These are phyloP conservation scores for Aphelenchoides avenae DNA, from an alignment of 1,140 invertebrate species.

Conservation along the genomic window DNA sequence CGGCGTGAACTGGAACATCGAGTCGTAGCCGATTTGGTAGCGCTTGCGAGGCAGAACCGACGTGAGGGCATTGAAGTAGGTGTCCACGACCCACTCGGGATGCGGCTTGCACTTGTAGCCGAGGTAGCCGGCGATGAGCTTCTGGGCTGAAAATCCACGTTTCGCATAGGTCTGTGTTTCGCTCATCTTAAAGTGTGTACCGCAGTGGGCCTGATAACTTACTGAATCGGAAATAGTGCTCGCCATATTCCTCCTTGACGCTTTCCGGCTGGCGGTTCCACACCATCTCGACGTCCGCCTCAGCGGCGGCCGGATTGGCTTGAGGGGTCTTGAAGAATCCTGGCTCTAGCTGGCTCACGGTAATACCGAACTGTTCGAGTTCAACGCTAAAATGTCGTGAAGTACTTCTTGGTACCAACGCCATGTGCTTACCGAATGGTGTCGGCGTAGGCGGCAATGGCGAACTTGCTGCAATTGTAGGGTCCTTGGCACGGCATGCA, in stretches of 20 bases:
- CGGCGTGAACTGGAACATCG: constrained; percentile 22
- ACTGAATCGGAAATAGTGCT: constrained; percentile 8
- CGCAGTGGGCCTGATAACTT: no score
- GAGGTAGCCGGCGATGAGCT: constrained; percentile 18
- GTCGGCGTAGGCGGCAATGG: constrained; percentile 15
- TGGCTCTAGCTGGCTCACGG: constrained; percentile 13
- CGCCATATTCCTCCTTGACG: constrained; percentile 22
- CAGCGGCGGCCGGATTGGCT: constrained; percentile 15
- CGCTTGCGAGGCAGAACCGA: constrained; percentile 13
- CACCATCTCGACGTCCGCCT: constrained; percentile 7
- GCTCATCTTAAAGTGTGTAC: no score
- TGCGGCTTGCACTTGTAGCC: constrained; percentile 10
- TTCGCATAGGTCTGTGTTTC: no score
- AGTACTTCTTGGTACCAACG: no score
- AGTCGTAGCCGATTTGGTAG: constrained; percentile 22
- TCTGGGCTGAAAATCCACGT: no score
- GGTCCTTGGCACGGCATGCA: no score
- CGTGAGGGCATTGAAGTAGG: constrained; percentile 19
- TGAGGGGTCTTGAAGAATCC: constrained; percentile 21
- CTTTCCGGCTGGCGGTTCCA: constrained; percentile 16
- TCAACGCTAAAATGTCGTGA: no score
- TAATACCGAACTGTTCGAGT: constrained; percentile 18
- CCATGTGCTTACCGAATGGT: no score
- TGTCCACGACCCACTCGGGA: constrained; percentile 11
- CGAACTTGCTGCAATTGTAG: no score